Conservation (phyloP, 1,140 invertebrate species). For the Brachionus calyciflorus region DNA sequence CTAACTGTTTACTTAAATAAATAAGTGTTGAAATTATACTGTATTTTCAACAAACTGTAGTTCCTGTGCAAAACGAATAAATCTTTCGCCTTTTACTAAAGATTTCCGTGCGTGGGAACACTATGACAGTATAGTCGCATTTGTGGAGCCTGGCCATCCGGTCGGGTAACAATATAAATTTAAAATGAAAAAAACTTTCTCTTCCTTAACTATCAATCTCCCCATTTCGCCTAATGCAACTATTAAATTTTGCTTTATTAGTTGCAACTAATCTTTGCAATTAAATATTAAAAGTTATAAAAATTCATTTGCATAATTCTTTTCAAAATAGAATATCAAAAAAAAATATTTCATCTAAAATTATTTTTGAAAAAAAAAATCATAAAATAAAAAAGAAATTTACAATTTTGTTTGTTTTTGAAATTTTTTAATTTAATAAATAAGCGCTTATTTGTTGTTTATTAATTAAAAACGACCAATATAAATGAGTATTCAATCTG, state of each 20-base stretch:
- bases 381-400: too few species aligned
- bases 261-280: too few species aligned
- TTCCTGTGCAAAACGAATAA: conserved; percentile 43
- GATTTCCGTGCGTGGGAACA: conserved; percentile 39
- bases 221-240: not conserved
- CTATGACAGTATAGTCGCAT: conserved; percentile 25
- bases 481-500: conserved; percentile 1
- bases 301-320: conserved; percentile 26
- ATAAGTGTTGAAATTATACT: not conserved
- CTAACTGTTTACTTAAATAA: too few species aligned
- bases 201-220: not conserved
- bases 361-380: too few species aligned
- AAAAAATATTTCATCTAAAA: too few species aligned
- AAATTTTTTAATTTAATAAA: too few species aligned
- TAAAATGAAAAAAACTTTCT: not conserved
- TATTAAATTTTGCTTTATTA: too few species aligned
- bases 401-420: too few species aligned
- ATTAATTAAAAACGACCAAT: not conserved
- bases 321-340: not conserved
- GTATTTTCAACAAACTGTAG: not conserved
- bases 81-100: conserved; percentile 46
- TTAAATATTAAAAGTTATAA: not conserved
- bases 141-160: conserved; percentile 7
- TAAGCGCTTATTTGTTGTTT: too few species aligned
- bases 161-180: conserved; percentile 16